A percentile compares a stretch with the other conserved stretches of the same genome.
Evolutionary conservation across 2,113 vertebrate species (phyloP).

Genomic region (Theristicus caerulescens): DNA sequence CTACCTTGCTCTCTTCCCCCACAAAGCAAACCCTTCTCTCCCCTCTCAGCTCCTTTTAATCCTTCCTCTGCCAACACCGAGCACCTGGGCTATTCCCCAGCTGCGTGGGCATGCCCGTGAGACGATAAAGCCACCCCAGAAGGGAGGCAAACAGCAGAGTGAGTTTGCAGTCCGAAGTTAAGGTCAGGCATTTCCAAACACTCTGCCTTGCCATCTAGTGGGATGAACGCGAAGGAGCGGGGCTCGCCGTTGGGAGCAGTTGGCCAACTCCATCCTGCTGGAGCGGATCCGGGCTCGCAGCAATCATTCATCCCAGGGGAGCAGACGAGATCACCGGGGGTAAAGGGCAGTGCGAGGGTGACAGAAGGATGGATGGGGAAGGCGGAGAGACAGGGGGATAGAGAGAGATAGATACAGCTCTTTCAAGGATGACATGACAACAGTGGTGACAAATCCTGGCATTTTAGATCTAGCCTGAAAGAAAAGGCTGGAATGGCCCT

Average conservation of each 20-base stretch:
- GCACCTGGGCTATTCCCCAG: background rate
- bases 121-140: background rate
- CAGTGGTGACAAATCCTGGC: rapidly evolving
- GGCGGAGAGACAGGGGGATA: background rate
- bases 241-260: background rate
- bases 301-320: background rate
- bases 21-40: background rate
- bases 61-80: background rate
- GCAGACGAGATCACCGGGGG: background rate
- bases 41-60: background rate
- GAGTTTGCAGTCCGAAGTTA: background rate
- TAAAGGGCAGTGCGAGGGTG: background rate
- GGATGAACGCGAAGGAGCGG: background rate
- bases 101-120: background rate
- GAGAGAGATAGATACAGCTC: background rate
- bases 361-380: background rate
- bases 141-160: background rate
- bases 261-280: background rate
- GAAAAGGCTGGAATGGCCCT: background rate
- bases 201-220: constrained; percentile 53
- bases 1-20: background rate
- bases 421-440: background rate
- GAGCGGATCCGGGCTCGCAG: background rate
- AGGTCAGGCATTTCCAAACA: background rate
- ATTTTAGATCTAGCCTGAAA: background rate